Base-by-base conservation (phyloP, 2,113 vertebrate genomes). In the Hystrix brachyura region DNA sequence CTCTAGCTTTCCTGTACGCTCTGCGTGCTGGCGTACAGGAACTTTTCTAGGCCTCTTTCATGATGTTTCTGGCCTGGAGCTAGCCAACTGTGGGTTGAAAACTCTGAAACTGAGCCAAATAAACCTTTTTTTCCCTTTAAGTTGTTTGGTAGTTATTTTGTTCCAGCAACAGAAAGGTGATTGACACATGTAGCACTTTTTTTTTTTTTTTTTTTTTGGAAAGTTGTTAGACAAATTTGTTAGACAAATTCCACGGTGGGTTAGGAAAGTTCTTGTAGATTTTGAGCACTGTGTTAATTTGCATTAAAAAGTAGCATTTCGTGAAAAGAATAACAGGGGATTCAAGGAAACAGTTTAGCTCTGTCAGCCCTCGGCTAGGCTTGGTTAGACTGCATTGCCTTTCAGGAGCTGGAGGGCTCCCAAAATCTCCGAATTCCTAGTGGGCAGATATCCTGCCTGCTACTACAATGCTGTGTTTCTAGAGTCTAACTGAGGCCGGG, bases 381-480 rank as follows among this genome's bases (percentile, higher is more conserved):
- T 18, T 38, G 19, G 18, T 14, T 7, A 82, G 71, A 65, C 7
- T 74, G 14, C 32, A 60, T 5, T 69, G 32, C 34, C 4, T 4
- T 64, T 62, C 27, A 55, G 62, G 13, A 89, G 21, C 29, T 4
- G 6, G 57, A 32, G 81, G 17, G 23, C n/a, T 71, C 69, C 53
- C 27, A 32, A 71, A 87, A 38, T 23, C 23, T 48, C 11, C 34
- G 23, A 3, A 17, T 72, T 53, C 5, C 5, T 21, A 69, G 38
- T 18, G 12, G 65, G 43, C 9, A 53, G 38, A 53, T 53, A n/a
- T 2, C n/a, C 2, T 59, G 32, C 5, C 10, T 71, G 1, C 57
- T 21, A 0, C 32, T 51, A 11, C 4, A n/a, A 32, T 0, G 2
- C 38, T 38, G 27, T 79, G 15, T 78, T 12, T 53, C 7, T 14